Percentiles rank a stretch among this genome's conserved stretches.
These are phyloP conservation scores for Ictalurus furcatus DNA, from an alignment of 2,113 vertebrate genomes.

Conservation along the genomic window DNA sequence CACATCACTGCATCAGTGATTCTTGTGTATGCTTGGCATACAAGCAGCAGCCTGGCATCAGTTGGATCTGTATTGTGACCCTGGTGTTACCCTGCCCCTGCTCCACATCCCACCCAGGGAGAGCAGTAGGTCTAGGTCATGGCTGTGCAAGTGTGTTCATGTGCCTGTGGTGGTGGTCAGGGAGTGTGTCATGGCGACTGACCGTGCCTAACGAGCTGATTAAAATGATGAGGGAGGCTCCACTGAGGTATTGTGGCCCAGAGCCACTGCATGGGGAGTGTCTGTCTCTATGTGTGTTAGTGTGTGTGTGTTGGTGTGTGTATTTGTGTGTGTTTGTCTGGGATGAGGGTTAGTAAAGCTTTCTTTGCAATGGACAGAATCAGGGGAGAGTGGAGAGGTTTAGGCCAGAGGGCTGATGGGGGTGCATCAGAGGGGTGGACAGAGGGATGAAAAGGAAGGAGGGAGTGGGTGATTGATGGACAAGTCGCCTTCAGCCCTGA, in stretches of 20 bases:
- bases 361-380: slow-evolving; percentile 18
- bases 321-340: slow-evolving; percentile 4
- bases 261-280: slow-evolving; percentile 63
- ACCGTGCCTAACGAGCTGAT: slow-evolving; percentile 77
- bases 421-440: slow-evolving; percentile 17
- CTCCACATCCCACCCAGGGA: slow-evolving; percentile 50
- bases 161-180: slow-evolving; percentile 64
- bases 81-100: slow-evolving; percentile 28
- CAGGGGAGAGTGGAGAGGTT: slow-evolving; percentile 16
- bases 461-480: slow-evolving; percentile 35
- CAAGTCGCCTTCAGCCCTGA: slow-evolving; percentile 42
- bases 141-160: slow-evolving; percentile 47
- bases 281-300: slow-evolving; percentile 36
- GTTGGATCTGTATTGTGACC: slow-evolving; percentile 34
- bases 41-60: slow-evolving; percentile 22
- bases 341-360: not conserved
- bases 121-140: slow-evolving; percentile 63
- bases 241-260: slow-evolving; percentile 71
- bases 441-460: slow-evolving; percentile 13
- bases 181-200: slow-evolving; percentile 63
- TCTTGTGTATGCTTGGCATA: slow-evolving; percentile 33
- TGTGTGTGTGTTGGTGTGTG: slow-evolving; percentile 39
- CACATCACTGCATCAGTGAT: slow-evolving; percentile 23
- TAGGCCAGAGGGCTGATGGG: slow-evolving; percentile 31
- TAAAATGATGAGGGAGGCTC: slow-evolving; percentile 75